A percentile compares a stretch with the other conserved stretches of the same genome.
Evolutionary conservation across 1,140 invertebrate species (phyloP).

Genomic region (Acromyrmex echinatior): DNA sequence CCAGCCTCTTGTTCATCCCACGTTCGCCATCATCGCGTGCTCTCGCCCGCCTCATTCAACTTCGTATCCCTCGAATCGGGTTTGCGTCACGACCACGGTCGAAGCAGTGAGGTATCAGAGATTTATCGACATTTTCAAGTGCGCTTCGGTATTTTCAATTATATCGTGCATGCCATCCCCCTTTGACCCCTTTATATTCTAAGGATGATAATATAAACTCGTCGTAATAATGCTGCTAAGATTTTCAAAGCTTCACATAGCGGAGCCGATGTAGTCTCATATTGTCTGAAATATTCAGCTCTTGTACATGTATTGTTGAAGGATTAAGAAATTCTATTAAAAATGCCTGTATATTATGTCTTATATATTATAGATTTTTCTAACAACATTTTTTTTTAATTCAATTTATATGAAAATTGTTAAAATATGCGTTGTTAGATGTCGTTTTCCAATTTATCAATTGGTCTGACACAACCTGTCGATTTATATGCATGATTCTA

Average conservation of each 20-base stretch:
- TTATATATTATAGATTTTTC: not conserved
- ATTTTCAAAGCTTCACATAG: not conserved
- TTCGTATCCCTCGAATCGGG: constrained; percentile 34
- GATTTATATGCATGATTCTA: constrained; percentile 1
- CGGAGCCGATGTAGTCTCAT: not conserved
- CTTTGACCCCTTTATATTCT: not conserved
- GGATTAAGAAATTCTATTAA: constrained; percentile 8
- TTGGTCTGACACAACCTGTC: constrained; percentile 17
- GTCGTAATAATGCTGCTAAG: constrained; percentile 9
- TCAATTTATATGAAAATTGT: constrained; percentile 25
- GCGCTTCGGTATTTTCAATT: constrained; percentile 72
- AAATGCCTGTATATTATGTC: not conserved
- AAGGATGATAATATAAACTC: constrained; percentile 56
- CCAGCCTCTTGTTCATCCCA: constrained; percentile 36
- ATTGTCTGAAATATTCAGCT: not conserved
- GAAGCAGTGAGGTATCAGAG: constrained; percentile 33
- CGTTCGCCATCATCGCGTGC: constrained; percentile 20
- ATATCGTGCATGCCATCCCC: not conserved
- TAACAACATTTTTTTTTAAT: not conserved
- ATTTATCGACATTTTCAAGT: constrained; percentile 75
- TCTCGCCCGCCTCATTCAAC: constrained; percentile 42
- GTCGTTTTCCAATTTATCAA: constrained; percentile 35
- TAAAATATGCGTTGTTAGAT: not conserved
- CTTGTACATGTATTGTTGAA: not conserved
- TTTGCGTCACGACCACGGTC: constrained; percentile 25